Percentiles rank a stretch among this genome's conserved stretches.
Conservation (phyloP, 2,888 invertebrate genomes). For the Meteorus colon region DNA sequence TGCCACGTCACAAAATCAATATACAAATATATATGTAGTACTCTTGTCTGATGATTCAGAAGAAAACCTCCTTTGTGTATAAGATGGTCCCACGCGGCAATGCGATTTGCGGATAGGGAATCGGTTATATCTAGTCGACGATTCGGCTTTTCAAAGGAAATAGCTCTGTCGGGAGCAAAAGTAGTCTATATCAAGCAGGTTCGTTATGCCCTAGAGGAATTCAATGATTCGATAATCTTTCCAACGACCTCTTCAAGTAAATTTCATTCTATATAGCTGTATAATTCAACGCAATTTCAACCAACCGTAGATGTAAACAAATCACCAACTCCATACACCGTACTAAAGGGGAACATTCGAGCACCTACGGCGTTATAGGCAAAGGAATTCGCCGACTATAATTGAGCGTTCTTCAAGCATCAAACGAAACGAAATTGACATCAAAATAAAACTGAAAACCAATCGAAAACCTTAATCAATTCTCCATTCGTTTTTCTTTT, state of each 20-base stretch:
- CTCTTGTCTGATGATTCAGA: slow-evolving; percentile 8
- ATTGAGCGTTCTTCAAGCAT: no score
- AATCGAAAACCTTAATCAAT: no score
- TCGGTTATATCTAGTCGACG: slow-evolving; percentile 37
- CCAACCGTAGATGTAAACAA: not conserved
- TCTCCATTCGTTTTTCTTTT: no score
- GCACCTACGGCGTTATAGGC: no score
- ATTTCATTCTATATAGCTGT: slow-evolving; percentile 6
- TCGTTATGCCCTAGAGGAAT: slow-evolving; percentile 28
- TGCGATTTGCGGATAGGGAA: slow-evolving; percentile 39
- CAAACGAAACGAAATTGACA: no score
- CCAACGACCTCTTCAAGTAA: slow-evolving; percentile 30
- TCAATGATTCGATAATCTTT: slow-evolving; percentile 48
- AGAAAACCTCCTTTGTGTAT: slow-evolving; percentile 24
- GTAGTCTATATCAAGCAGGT: slow-evolving; percentile 7
- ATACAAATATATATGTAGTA: slow-evolving; percentile 6
- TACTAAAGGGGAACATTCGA: no score
- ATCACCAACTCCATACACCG: not conserved
- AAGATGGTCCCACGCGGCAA: slow-evolving; percentile 27
- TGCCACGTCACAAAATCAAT: slow-evolving; percentile 20
- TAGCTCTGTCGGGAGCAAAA: slow-evolving; percentile 44
- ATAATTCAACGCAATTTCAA: not conserved
- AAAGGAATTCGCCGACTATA: no score
- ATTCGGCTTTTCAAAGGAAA: slow-evolving; percentile 41
- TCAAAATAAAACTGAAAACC: no score